These are phyloP conservation scores for Clarias magur DNA, from an alignment of 2,113 vertebrate genomes.

Conservation along the genomic window DNA sequence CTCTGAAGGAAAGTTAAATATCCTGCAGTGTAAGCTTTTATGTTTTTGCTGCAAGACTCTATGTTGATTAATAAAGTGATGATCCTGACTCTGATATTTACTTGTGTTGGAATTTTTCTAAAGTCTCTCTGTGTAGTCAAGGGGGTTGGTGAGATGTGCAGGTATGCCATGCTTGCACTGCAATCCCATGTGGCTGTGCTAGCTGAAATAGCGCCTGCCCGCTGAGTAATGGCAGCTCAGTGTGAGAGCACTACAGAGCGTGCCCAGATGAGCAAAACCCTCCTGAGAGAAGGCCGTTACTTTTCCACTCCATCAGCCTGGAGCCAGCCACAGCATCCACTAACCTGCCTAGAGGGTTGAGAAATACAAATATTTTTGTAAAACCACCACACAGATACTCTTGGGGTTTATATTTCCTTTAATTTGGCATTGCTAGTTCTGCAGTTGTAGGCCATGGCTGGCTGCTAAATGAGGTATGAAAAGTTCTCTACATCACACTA, in stretches of 20 bases:
- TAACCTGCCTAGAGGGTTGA: constrained; percentile 33
- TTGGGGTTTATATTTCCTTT: constrained; percentile 37
- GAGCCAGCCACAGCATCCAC: constrained; percentile 31
- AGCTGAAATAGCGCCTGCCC: constrained; percentile 36
- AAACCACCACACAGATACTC: constrained; percentile 38
- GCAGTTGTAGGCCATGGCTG: constrained; percentile 16
- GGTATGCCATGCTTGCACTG: constrained; percentile 32
- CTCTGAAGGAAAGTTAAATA: constrained; percentile 17
- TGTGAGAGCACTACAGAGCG: constrained; percentile 33
- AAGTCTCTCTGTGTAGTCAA: constrained; percentile 4
- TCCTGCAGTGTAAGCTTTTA: background rate
- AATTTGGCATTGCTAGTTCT: constrained; percentile 6
- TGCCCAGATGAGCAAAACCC: constrained; percentile 46
- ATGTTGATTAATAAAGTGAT: constrained; percentile 26
- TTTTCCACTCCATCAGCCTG: constrained; percentile 49
- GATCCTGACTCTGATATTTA: constrained; percentile 16
- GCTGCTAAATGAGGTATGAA: constrained; percentile 1
- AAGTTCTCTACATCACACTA: background rate
- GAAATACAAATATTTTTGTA: constrained; percentile 52
- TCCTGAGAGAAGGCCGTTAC: constrained; percentile 38
- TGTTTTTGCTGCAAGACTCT: background rate
- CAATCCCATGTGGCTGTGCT: constrained; percentile 32
- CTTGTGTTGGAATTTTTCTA: constrained; percentile 19
- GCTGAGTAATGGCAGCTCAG: constrained; percentile 48
- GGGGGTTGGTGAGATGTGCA: constrained; percentile 32